Conservation (phyloP, 2,888 invertebrate species). For the Molanna angustata region DNA sequence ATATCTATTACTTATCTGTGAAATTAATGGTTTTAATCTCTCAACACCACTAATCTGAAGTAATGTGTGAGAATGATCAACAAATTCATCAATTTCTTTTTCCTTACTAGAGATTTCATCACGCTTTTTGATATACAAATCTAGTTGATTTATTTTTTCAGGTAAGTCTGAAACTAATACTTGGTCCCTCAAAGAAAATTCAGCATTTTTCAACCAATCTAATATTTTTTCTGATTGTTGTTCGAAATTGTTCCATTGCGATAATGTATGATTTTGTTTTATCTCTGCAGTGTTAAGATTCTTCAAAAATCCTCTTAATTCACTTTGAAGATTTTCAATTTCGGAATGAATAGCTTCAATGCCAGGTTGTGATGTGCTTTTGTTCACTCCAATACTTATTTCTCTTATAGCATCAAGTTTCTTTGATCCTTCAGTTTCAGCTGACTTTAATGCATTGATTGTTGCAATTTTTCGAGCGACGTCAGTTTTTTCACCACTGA, state of each 20-base stretch:
- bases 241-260: slow-evolving; percentile 88
- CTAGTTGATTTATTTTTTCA: slow-evolving; percentile 76
- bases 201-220: slow-evolving; percentile 83
- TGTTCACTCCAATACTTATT: slow-evolving; percentile 63
- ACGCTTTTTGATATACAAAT: slow-evolving; percentile 68
- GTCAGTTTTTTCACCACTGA: slow-evolving; percentile 81
- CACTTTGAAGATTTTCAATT: slow-evolving; percentile 65
- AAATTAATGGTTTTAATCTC: slow-evolving; percentile 79
- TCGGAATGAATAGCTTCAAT: slow-evolving; percentile 70
- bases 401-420: slow-evolving; percentile 67
- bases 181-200: slow-evolving; percentile 83
- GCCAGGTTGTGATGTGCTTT: slow-evolving; percentile 80
- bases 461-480: slow-evolving; percentile 70
- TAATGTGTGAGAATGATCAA: slow-evolving; percentile 85
- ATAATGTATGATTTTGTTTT: slow-evolving; percentile 70
- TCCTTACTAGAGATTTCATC: slow-evolving; percentile 78
- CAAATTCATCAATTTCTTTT: slow-evolving; percentile 81
- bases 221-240: slow-evolving; percentile 73
- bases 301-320: slow-evolving; percentile 63
- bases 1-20: slow-evolving; percentile 86
- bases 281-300: slow-evolving; percentile 67
- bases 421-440: slow-evolving; percentile 62
- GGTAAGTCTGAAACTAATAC: slow-evolving; percentile 74
- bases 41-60: slow-evolving; percentile 82
- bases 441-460: slow-evolving; percentile 62